These are phyloP conservation scores for Chionodraco myersi DNA, from an alignment of 2,113 vertebrate species.

Conservation along the genomic window DNA sequence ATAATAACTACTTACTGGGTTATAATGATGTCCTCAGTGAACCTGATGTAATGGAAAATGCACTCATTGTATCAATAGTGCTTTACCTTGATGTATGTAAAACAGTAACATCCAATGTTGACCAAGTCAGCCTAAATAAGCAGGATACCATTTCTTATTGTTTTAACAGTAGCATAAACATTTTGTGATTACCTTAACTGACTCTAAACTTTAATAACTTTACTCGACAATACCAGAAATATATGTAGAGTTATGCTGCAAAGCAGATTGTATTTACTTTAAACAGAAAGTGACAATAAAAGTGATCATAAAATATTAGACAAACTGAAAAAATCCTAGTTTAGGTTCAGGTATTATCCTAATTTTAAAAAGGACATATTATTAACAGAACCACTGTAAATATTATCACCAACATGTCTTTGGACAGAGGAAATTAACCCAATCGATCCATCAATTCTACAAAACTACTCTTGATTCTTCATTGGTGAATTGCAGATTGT, in stretches of 20 bases:
- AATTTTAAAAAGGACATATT: neutral
- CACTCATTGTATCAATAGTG: constrained; percentile 10
- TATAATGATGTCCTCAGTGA: constrained; percentile 48
- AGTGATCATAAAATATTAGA: neutral
- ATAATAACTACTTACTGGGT: constrained; percentile 16
- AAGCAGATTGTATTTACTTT: neutral
- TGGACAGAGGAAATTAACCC: neutral
- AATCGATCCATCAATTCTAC: neutral
- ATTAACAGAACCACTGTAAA: neutral
- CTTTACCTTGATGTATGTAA: neutral
- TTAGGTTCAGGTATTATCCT: neutral
- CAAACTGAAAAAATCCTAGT: neutral
- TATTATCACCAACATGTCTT: neutral
- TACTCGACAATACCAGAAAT: neutral
- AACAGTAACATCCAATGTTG: neutral
- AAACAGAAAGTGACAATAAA: neutral
- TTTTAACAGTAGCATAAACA: neutral
- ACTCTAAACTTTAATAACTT: neutral
- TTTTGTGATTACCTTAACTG: neutral
- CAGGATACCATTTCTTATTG: neutral
- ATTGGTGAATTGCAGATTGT: neutral
- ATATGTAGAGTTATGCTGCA: neutral
- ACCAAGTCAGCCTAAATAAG: neutral
- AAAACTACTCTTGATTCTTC: neutral
- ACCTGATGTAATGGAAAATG: constrained; percentile 13